A percentile compares a stretch with the other conserved stretches of the same genome.
Evolutionary conservation across 2,888 invertebrate genomes (phyloP).

Genomic region (Sipha maydis): DNA sequence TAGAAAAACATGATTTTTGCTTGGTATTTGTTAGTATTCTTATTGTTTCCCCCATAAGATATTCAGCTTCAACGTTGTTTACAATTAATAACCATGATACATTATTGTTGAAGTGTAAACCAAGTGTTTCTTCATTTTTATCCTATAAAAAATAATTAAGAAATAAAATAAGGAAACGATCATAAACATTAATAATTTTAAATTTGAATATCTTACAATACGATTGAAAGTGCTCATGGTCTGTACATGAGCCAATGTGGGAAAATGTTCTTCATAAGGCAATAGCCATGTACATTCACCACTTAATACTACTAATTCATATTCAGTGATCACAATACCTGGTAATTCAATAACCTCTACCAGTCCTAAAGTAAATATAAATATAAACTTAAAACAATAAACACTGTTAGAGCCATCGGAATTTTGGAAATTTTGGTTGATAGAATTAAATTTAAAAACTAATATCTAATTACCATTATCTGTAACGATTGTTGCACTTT

Average conservation of each 20-base stretch:
- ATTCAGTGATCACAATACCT: constrained; percentile 48
- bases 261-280: constrained; percentile 50
- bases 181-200: not conserved
- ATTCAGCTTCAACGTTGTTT: constrained; percentile 37
- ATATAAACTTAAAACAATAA: not conserved
- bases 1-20: constrained; percentile 33
- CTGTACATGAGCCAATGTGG: constrained; percentile 46
- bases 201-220: constrained; percentile 6
- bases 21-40: constrained; percentile 29
- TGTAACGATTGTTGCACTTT: constrained; percentile 34
- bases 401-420: not conserved
- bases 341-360: constrained; percentile 52
- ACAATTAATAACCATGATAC: constrained; percentile 44
- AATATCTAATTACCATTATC: constrained; percentile 40
- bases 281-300: constrained; percentile 51
- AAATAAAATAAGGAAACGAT: no score
- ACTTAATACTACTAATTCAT: constrained; percentile 37
- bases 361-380: constrained; percentile 33
- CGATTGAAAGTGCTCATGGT: constrained; percentile 12
- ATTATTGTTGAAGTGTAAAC: constrained; percentile 33
- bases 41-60: constrained; percentile 21
- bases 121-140: constrained; percentile 37
- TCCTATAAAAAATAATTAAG: not conserved
- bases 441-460: not conserved
- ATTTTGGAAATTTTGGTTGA: not conserved